phyloP scores from a whole-genome alignment of 2,888 invertebrate species.

The Bellardia pandia region DNA sequence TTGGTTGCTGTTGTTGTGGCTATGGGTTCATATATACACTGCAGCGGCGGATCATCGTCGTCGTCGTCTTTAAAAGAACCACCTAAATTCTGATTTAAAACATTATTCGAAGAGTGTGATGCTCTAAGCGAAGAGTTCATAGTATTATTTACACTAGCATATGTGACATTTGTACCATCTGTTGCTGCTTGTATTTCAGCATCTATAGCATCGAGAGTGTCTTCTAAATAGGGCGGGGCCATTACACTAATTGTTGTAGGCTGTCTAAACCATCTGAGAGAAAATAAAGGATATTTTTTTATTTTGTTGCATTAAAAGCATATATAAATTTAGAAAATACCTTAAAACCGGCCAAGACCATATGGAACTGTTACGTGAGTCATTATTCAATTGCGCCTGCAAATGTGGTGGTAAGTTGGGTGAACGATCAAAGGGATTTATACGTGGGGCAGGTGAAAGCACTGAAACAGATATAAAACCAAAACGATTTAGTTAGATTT shows the following conservation, averaged over 20 bases:
- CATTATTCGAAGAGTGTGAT: constrained; percentile 82
- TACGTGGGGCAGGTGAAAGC: constrained; percentile 77
- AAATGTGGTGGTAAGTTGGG: constrained; percentile 81
- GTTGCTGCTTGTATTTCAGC: neutral
- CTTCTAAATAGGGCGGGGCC: constrained; percentile 80
- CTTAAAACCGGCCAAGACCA: constrained; percentile 79
- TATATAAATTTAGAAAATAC: constrained; percentile 72
- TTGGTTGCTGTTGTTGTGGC: constrained; percentile 57
- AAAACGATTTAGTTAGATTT: neutral
- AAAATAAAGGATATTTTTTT: neutral
- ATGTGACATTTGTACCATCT: constrained; percentile 34
- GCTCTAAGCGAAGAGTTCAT: constrained; percentile 70
- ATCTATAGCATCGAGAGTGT: constrained; percentile 65
- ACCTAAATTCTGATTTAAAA: constrained; percentile 84
- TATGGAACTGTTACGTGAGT: constrained; percentile 72
- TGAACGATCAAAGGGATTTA: constrained; percentile 83
- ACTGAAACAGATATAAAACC: constrained; percentile 74
- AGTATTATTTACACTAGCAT: constrained; percentile 61
- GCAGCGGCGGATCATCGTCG: constrained; percentile 78
- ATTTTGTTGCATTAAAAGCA: neutral
- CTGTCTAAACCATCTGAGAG: constrained; percentile 75
- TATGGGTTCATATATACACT: constrained; percentile 82
- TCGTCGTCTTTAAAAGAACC: constrained; percentile 83
- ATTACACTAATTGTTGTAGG: constrained; percentile 78
- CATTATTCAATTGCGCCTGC: constrained; percentile 77